phyloP scores from a whole-genome alignment of 2,113 vertebrate genomes.

The Gopherus evgoodei region DNA sequence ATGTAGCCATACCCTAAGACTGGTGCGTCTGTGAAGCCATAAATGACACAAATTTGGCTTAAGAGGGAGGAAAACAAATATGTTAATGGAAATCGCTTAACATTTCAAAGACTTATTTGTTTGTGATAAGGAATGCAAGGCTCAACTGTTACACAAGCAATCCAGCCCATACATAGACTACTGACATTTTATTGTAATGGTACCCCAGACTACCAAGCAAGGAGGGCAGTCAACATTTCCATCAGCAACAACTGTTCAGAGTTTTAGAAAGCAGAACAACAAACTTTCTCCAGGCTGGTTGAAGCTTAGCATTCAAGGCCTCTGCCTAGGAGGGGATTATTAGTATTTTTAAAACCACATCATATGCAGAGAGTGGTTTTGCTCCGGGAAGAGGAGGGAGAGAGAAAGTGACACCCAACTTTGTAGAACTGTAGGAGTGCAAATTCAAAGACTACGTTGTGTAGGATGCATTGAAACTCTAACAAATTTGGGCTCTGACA shows the following conservation, averaged over 20 bases:
- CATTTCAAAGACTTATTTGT: slow-evolving; percentile 54
- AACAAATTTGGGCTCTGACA: not conserved
- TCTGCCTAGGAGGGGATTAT: not conserved
- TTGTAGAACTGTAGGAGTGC: not conserved
- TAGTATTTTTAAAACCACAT: slow-evolving; percentile 41
- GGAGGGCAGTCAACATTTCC: slow-evolving; percentile 65
- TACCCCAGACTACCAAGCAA: not conserved
- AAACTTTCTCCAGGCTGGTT: slow-evolving; percentile 55
- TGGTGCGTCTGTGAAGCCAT: slow-evolving; percentile 67
- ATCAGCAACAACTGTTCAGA: slow-evolving; percentile 45
- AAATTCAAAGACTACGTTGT: not conserved
- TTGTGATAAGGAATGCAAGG: slow-evolving; percentile 49
- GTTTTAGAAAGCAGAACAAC: slow-evolving; percentile 33
- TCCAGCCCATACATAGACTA: slow-evolving; percentile 8
- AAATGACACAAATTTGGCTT: slow-evolving; percentile 73
- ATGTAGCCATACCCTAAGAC: not conserved
- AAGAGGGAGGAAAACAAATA: slow-evolving; percentile 65
- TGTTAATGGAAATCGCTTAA: slow-evolving; percentile 40
- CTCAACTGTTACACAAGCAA: slow-evolving; percentile 49
- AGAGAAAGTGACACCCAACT: not conserved
- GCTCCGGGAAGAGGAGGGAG: not conserved
- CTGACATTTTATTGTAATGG: slow-evolving; percentile 31
- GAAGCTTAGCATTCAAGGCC: not conserved
- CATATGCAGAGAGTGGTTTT: not conserved
- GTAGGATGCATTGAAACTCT: not conserved